These are phyloP conservation scores for Parus major DNA, from an alignment of 2,113 vertebrate species.

Conservation along the genomic window DNA sequence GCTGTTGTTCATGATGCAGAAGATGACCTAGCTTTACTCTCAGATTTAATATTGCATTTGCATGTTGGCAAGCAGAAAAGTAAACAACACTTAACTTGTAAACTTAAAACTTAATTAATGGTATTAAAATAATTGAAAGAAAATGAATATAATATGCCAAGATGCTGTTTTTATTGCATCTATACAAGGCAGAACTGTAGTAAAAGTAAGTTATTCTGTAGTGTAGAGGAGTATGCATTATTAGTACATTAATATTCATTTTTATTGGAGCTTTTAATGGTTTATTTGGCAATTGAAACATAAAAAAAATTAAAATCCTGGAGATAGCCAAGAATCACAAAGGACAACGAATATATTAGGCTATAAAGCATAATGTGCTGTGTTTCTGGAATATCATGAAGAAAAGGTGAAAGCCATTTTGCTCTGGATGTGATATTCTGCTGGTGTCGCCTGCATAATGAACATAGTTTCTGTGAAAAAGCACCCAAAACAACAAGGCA, in stretches of 20 bases:
- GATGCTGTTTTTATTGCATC: constrained; percentile 37
- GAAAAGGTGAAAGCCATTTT: neutral
- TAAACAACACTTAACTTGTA: constrained; percentile 33
- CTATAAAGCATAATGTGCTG: neutral
- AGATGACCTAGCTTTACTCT: neutral
- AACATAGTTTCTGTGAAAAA: neutral
- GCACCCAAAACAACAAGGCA: neutral
- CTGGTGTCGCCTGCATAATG: neutral
- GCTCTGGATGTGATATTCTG: neutral
- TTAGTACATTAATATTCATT: constrained; percentile 18
- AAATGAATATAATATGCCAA: constrained; percentile 17
- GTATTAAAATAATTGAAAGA: constrained; percentile 43
- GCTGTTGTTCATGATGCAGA: neutral
- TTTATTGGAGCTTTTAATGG: constrained; percentile 58
- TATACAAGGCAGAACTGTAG: constrained; percentile 6
- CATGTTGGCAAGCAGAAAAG: constrained; percentile 2
- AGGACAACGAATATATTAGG: neutral
- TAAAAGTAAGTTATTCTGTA: constrained; percentile 43
- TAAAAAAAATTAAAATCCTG: neutral
- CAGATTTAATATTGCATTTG: neutral
- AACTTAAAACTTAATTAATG: constrained; percentile 47
- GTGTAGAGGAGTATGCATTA: constrained; percentile 7
- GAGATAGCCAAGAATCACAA: constrained; percentile 25
- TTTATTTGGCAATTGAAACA: constrained; percentile 43
- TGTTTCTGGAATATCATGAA: neutral